phyloP scores from a whole-genome alignment of 2,888 invertebrate genomes.

The Leptopterna dolabrata region DNA sequence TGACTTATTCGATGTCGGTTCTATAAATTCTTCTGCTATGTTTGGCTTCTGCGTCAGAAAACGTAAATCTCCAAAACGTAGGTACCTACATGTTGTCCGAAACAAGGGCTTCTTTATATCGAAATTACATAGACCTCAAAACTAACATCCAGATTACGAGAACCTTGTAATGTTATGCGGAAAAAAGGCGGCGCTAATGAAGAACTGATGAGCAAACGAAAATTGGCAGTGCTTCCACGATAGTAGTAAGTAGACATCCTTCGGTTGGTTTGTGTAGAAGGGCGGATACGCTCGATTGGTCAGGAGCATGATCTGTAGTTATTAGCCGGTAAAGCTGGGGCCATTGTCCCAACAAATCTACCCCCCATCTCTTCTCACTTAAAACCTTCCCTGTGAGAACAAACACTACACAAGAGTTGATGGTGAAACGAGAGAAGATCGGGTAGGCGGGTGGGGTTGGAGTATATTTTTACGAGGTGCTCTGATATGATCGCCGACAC shows the following conservation, averaged over 20 bases:
- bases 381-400: constrained; percentile 52
- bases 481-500: constrained; percentile 58
- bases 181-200: too few species aligned
- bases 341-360: constrained; percentile 55
- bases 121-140: too few species aligned
- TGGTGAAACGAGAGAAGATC: neutral
- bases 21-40: too few species aligned
- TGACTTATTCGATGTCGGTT: too few species aligned
- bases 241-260: neutral
- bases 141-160: too few species aligned
- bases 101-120: too few species aligned
- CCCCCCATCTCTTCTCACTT: constrained; percentile 52
- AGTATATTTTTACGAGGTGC: constrained; percentile 56
- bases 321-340: constrained; percentile 47
- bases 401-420: constrained; percentile 43
- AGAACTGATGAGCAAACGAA: neutral
- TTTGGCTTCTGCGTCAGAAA: too few species aligned
- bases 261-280: neutral
- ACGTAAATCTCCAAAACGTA: too few species aligned
- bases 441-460: constrained; percentile 11
- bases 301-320: constrained; percentile 55
- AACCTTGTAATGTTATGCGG: too few species aligned
- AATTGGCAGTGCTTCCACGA: neutral
- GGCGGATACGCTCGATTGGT: constrained; percentile 54
- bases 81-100: too few species aligned